A percentile compares a stretch with the other conserved stretches of the same genome.
phyloP scores from a whole-genome alignment of 2,797 vertebrate genomes.

The Tadarida brasiliensis region DNA sequence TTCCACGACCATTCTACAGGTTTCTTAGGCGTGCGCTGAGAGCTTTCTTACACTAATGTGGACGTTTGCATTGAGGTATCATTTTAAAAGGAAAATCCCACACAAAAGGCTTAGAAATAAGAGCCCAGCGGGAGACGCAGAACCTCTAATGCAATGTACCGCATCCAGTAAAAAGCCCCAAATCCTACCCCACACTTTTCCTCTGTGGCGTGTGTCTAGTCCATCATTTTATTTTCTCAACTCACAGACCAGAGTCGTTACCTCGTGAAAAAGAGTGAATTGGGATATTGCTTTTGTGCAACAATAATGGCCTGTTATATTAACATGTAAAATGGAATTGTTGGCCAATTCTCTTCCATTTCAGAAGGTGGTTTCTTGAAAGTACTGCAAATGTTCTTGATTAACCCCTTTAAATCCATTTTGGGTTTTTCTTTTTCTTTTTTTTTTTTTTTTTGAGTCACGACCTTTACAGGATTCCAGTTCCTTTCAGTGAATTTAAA shows the following conservation, averaged over 20 bases:
- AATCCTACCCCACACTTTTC: slow-evolving; percentile 65
- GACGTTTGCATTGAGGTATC: slow-evolving; percentile 79
- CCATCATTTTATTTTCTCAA: slow-evolving; percentile 79
- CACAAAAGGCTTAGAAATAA: slow-evolving; percentile 81
- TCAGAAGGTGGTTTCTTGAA: slow-evolving; percentile 82
- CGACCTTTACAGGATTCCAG: slow-evolving; percentile 82
- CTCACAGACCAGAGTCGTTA: slow-evolving; percentile 71
- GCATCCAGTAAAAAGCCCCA: slow-evolving; percentile 78
- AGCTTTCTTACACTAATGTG: slow-evolving; percentile 61
- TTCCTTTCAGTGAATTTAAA: slow-evolving; percentile 83
- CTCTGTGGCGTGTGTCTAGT: slow-evolving; percentile 56
- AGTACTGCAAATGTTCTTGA: slow-evolving; percentile 80
- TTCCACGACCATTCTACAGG: slow-evolving; percentile 75
- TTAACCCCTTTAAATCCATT: slow-evolving; percentile 86
- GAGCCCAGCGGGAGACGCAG: slow-evolving; percentile 78
- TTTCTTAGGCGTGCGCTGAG: slow-evolving; percentile 76
- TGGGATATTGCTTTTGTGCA: slow-evolving; percentile 80
- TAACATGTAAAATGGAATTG: slow-evolving; percentile 80
- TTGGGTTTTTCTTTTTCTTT: slow-evolving; percentile 75
- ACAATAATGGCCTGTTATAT: slow-evolving; percentile 80
- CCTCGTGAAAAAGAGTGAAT: slow-evolving; percentile 73
- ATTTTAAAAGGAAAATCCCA: slow-evolving; percentile 84
- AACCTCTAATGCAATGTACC: slow-evolving; percentile 79
- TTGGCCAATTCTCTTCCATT: slow-evolving; percentile 76
- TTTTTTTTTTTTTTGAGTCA: slow-evolving; percentile 78